Evolutionary conservation across 1,140 invertebrate genomes (phyloP), one percentile per base, ranked within the genome.

Genomic region (Bombus waltoni): DNA sequence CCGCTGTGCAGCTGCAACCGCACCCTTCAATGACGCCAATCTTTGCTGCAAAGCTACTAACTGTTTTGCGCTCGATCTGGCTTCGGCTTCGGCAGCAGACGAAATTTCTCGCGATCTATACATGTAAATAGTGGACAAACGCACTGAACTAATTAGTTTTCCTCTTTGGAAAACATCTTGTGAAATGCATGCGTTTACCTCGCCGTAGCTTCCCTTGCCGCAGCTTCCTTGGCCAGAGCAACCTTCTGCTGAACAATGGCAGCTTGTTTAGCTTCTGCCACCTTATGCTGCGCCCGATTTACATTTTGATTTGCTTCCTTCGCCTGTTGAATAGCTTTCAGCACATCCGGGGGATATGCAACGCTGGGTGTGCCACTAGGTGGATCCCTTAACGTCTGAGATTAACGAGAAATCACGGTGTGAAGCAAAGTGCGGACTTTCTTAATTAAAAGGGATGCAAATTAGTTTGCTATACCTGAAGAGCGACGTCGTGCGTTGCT

Each of bases 241-340:
- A 95, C 92, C 86, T 93, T 95, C 86, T 95, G 94, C 32, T 95
- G 95, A 47, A 95, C 62, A 71, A 94, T 65, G 0, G 94, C 91
- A 18, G 93, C 90, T 79, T 94, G 92, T 85, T 95, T 95, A 18
- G 93, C 93, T 68, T 95, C 94, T 9, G 92, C 91, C 42, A 95
- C 95, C 88, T 92, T 92, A 15, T 95, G 93, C 68, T 94, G 94
- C 38, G 94, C 95, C 57, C 93, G 40, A n/a, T 92, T 89, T 72
- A 95, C 95, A 85, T 95, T 93, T 13, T 94, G 90, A 89, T 94
- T 95, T 35, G 95, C 95, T 85, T 95, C 94, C 75, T 94, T 95
- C 11, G 95, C 95, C n/a, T 93, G 92, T 71, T 95, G 94, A 82
- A 95, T 91, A 0, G 95, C 93, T 79, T 87, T 89, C 42, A 94